A percentile compares a stretch with the other conserved stretches of the same genome.
phyloP scores from a whole-genome alignment of 1,140 invertebrate species.

The Octopus sinensis region DNA sequence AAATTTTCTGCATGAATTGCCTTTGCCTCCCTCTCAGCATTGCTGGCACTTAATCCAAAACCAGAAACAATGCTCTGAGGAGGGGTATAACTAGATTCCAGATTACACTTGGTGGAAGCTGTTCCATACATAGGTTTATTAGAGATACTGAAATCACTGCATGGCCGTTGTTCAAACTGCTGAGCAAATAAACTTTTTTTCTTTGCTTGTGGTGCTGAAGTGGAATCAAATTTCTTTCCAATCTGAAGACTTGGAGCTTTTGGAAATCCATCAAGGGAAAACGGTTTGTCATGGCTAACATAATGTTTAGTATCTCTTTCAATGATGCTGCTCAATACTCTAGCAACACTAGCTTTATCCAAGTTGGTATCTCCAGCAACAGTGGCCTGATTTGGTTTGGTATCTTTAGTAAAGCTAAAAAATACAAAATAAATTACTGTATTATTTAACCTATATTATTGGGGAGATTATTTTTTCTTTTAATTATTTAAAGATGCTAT shows the following conservation, averaged over 20 bases:
- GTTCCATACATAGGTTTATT: not conserved
- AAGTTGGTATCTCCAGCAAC: not conserved
- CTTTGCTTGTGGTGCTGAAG: slow-evolving; percentile 20
- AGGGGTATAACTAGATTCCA: not conserved
- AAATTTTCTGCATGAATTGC: slow-evolving; percentile 75
- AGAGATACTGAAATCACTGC: not conserved
- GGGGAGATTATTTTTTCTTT: too few species aligned
- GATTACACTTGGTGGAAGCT: slow-evolving; percentile 18
- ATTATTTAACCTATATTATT: too few species aligned
- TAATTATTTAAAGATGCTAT: too few species aligned
- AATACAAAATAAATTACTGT: too few species aligned
- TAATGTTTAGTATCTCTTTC: slow-evolving; percentile 11
- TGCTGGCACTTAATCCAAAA: slow-evolving; percentile 37
- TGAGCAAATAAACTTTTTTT: slow-evolving; percentile 53
- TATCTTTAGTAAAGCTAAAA: too few species aligned
- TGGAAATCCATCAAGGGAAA: slow-evolving; percentile 11
- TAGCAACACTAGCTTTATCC: not conserved
- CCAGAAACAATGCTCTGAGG: slow-evolving; percentile 28
- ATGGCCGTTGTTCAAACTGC: slow-evolving; percentile 24
- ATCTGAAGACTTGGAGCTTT: not conserved
- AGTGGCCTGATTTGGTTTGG: too few species aligned
- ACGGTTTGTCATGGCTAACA: not conserved
- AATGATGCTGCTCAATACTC: slow-evolving; percentile 1
- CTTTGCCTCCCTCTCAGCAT: slow-evolving; percentile 58
- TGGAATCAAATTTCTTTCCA: not conserved